phyloP scores from a whole-genome alignment of 2,797 vertebrate genomes.

The Helicolenus hilgendorfi region DNA sequence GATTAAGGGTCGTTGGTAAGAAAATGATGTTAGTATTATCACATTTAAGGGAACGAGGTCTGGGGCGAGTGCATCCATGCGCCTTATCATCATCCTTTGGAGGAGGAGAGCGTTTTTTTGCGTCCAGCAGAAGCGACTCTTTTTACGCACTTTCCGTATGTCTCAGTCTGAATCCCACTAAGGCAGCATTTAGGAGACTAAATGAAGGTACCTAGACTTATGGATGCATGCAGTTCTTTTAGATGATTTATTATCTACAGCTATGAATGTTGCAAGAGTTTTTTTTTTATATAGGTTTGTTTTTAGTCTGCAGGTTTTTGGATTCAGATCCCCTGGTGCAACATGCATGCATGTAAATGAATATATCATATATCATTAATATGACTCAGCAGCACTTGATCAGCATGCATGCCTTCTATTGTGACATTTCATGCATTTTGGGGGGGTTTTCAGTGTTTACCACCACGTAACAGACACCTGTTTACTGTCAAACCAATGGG shows the following conservation, averaged over 20 bases:
- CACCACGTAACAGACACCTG: not conserved
- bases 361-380: constrained; percentile 60
- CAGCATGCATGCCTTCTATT: not conserved
- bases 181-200: constrained; percentile 38
- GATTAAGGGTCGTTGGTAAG: constrained; percentile 52
- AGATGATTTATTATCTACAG: not conserved
- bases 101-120: constrained; percentile 81
- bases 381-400: constrained; percentile 76
- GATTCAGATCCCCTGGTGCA: not conserved
- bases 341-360: constrained; percentile 21
- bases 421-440: not conserved
- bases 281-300: not conserved
- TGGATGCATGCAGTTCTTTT: constrained; percentile 38
- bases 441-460: not conserved
- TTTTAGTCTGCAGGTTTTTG: not conserved
- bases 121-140: constrained; percentile 83
- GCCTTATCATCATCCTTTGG: constrained; percentile 79
- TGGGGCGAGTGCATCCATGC: constrained; percentile 78
- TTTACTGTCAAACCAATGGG: constrained; percentile 6
- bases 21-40: constrained; percentile 65
- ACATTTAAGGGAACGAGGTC: constrained; percentile 66
- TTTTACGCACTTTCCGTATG: constrained; percentile 88
- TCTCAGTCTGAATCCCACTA: constrained; percentile 78
- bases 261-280: not conserved
- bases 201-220: constrained; percentile 39